Evolutionary conservation across 2,888 invertebrate genomes (phyloP).

Genomic region (Heliconius aoede): DNA sequence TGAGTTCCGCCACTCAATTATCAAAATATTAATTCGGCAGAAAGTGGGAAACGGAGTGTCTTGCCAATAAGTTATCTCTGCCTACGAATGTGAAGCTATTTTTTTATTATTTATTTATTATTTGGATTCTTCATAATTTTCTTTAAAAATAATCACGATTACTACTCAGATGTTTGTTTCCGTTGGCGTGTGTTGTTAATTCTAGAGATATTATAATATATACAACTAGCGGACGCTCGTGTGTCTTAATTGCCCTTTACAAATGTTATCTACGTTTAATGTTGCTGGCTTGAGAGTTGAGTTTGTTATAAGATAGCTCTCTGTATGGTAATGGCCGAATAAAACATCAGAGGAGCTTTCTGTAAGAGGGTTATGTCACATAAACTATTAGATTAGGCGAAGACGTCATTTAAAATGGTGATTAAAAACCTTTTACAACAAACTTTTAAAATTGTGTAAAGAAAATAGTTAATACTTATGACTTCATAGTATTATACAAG

Average conservation of each 20-base stretch:
- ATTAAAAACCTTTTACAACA: background rate
- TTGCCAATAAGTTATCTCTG: too few species aligned
- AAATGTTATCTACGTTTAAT: constrained; percentile 29
- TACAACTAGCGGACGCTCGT: constrained; percentile 28
- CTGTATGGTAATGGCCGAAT: constrained; percentile 8
- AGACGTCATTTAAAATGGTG: background rate
- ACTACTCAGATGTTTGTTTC: constrained; percentile 51
- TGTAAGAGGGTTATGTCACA: constrained; percentile 2
- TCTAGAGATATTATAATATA: constrained; percentile 27
- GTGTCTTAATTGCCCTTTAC: constrained; percentile 21
- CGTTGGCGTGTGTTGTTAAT: constrained; percentile 51
- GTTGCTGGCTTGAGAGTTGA: constrained; percentile 23
- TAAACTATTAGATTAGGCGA: constrained; percentile 9
- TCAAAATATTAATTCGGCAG: too few species aligned
- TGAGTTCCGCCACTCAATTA: too few species aligned
- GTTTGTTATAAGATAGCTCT: constrained; percentile 26
- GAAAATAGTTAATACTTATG: background rate
- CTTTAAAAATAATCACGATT: constrained; percentile 47
- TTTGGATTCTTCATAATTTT: background rate
- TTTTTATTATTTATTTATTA: too few species aligned
- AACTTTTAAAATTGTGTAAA: background rate
- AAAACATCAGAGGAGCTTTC: background rate
- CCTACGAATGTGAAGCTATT: too few species aligned
- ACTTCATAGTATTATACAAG: background rate
- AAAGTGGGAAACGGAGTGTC: too few species aligned